Percentiles rank a stretch among this genome's conserved stretches.
These are phyloP conservation scores for Bembecia ichneumoniformis DNA, from an alignment of 2,888 invertebrate genomes.

Conservation along the genomic window DNA sequence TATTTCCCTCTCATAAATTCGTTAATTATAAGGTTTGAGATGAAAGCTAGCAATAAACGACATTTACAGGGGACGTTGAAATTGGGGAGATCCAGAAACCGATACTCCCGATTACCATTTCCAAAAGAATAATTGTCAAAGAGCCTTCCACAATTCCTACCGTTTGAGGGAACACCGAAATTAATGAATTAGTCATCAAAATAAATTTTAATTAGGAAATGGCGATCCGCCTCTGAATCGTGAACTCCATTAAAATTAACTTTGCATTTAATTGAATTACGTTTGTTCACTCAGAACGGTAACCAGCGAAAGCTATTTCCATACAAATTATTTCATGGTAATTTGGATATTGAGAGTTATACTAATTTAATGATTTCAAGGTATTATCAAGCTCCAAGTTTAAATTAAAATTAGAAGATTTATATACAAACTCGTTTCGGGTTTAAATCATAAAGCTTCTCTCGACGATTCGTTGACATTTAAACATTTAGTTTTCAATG, in stretches of 20 bases:
- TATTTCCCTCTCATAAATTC: too few species aligned
- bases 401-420: too few species aligned
- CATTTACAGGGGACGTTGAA: too few species aligned
- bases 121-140: not conserved
- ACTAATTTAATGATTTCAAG: not conserved
- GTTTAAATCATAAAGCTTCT: too few species aligned
- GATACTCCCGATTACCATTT: not conserved
- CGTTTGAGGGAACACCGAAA: not conserved
- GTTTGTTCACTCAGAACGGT: slow-evolving; percentile 16
- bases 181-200: not conserved
- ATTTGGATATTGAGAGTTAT: not conserved
- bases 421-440: too few species aligned
- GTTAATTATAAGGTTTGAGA: too few species aligned
- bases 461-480: too few species aligned
- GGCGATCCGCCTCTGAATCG: not conserved
- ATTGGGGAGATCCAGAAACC: not conserved
- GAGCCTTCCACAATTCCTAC: not conserved
- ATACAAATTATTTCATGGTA: not conserved
- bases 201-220: not conserved
- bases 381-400: too few species aligned
- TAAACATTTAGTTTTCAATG: too few species aligned
- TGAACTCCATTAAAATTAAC: not conserved
- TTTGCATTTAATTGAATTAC: slow-evolving; percentile 16
- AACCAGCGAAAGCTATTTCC: not conserved
- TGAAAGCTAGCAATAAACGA: too few species aligned